Conservation (phyloP, 2,797 vertebrate genomes). For the Jordanella pulchra region DNA sequence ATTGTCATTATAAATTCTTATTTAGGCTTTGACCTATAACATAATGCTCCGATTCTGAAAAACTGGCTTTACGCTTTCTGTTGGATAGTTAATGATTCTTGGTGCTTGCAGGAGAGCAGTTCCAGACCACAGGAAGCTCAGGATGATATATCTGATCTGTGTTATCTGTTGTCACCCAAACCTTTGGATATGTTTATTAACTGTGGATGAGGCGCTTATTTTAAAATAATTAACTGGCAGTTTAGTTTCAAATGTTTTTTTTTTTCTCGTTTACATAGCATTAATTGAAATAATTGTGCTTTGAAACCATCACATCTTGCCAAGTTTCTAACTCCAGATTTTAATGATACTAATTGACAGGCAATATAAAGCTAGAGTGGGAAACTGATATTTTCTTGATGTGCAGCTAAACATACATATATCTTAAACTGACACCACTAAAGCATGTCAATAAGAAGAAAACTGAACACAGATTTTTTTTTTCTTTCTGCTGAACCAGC, state of each 20-base stretch:
- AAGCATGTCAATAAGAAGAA: neutral
- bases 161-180: neutral
- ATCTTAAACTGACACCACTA: neutral
- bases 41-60: neutral
- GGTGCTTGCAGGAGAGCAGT: neutral
- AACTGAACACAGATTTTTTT: neutral
- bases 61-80: neutral
- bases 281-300: neutral
- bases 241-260: neutral
- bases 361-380: neutral
- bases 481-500: neutral
- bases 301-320: neutral
- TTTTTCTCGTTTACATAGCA: neutral
- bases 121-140: neutral
- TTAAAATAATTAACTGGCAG: neutral
- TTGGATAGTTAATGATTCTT: neutral
- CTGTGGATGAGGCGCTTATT: neutral
- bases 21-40: neutral
- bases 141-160: neutral
- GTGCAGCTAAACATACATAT: neutral
- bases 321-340: neutral
- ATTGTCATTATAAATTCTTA: slow-evolving; percentile 5
- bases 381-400: neutral
- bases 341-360: neutral
- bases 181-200: neutral